Conservation (phyloP, 2,797 vertebrate species). For the Poecilia picta region DNA sequence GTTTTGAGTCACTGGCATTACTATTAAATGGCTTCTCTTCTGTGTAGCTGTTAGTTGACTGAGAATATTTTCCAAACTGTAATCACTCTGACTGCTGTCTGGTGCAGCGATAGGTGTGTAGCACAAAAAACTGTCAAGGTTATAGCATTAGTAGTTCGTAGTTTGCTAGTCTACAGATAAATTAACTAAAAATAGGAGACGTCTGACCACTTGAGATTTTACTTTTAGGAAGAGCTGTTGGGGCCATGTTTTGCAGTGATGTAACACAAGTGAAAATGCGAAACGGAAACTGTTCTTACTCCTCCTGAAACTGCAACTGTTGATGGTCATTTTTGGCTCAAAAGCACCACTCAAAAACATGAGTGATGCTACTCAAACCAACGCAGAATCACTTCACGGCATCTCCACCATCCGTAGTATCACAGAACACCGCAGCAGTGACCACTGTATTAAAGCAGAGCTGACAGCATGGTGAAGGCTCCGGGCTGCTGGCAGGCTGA, state of each 20-base stretch:
- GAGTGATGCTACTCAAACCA: constrained; percentile 4
- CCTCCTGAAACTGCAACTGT: neutral
- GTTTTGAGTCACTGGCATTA: neutral
- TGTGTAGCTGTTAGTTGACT: neutral
- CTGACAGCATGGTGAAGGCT: constrained; percentile 27
- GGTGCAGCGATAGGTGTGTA: neutral
- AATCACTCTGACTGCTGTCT: neutral
- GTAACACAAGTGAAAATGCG: neutral
- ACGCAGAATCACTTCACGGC: neutral
- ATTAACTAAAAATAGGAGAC: neutral
- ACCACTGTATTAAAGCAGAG: constrained; percentile 9
- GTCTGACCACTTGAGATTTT: neutral
- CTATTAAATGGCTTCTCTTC: neutral
- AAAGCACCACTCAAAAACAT: neutral
- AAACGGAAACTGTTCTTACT: neutral
- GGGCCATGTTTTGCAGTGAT: neutral
- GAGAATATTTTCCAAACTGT: neutral
- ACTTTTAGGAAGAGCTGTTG: neutral
- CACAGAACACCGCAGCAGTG: neutral
- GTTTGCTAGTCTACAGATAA: neutral
- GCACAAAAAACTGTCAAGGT: neutral
- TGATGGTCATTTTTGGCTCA: neutral
- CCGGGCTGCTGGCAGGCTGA: constrained; percentile 1
- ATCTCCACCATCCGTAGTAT: constrained; percentile 11
- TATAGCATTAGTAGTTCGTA: neutral